These are phyloP conservation scores for Psilopogon haemacephalus DNA, from an alignment of 2,113 vertebrate genomes.

Conservation along the genomic window DNA sequence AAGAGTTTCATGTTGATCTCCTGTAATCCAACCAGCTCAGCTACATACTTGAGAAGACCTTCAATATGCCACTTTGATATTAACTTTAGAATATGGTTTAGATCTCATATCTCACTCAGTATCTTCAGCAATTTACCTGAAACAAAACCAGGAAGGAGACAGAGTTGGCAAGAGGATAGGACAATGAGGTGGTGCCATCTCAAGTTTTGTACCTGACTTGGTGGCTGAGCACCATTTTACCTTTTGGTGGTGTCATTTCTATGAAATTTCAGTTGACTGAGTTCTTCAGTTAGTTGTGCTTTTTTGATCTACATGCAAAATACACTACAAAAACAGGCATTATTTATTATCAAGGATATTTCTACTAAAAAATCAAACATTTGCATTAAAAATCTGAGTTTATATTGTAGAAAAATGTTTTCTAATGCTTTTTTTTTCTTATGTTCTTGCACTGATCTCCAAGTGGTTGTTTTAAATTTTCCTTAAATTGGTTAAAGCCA, in stretches of 20 bases:
- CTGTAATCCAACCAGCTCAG: neutral
- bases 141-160: neutral
- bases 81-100: neutral
- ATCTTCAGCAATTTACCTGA: neutral
- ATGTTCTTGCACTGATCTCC: neutral
- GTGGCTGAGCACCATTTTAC: neutral
- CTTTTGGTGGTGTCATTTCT: neutral
- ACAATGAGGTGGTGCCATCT: neutral
- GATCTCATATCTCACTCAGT: neutral
- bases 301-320: neutral
- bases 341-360: neutral
- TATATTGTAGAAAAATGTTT: neutral
- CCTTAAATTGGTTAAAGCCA: neutral
- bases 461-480: constrained; percentile 14
- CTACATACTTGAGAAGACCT: neutral
- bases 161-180: neutral
- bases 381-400: neutral
- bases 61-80: neutral
- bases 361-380: neutral
- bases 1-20: neutral
- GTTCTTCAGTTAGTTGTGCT: neutral
- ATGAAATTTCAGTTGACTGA: neutral
- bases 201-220: neutral
- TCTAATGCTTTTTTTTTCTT: neutral
- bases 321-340: neutral